Conservation (phyloP, 2,888 invertebrate species). For the Monoplex corrugatus region DNA sequence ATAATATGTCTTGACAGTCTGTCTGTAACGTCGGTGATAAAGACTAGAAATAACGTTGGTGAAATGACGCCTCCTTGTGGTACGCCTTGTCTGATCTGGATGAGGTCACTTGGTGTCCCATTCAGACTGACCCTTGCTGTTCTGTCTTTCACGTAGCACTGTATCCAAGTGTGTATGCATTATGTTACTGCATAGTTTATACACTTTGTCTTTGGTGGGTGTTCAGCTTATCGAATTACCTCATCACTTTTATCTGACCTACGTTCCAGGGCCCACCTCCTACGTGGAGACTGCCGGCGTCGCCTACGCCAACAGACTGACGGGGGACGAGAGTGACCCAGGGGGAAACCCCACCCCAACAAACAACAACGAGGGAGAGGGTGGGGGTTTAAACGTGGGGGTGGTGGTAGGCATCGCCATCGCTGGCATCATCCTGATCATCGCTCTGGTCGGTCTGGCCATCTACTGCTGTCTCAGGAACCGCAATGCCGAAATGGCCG, state of each 20-base stretch:
- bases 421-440: constrained; percentile 53
- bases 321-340: constrained; percentile 33
- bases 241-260: not conserved
- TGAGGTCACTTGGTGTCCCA: too few relatives aligned
- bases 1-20: too few relatives aligned
- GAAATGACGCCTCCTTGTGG: too few relatives aligned
- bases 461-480: constrained; percentile 53
- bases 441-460: constrained; percentile 53
- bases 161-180: too few relatives aligned
- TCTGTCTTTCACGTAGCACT: too few relatives aligned
- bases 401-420: constrained; percentile 53
- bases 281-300: not conserved
- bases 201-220: too few relatives aligned
- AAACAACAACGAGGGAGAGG: constrained; percentile 18
- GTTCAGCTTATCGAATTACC: too few relatives aligned
- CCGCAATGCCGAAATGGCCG: constrained; percentile 35
- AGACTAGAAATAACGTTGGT: too few relatives aligned
- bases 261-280: not conserved
- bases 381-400: constrained; percentile 48
- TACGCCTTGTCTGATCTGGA: too few relatives aligned
- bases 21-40: too few relatives aligned
- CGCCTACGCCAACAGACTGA: not conserved
- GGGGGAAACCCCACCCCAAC: not conserved
- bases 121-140: too few relatives aligned
- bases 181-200: too few relatives aligned